phyloP scores from a whole-genome alignment of 1,140 invertebrate genomes.

The Idris sp. region DNA sequence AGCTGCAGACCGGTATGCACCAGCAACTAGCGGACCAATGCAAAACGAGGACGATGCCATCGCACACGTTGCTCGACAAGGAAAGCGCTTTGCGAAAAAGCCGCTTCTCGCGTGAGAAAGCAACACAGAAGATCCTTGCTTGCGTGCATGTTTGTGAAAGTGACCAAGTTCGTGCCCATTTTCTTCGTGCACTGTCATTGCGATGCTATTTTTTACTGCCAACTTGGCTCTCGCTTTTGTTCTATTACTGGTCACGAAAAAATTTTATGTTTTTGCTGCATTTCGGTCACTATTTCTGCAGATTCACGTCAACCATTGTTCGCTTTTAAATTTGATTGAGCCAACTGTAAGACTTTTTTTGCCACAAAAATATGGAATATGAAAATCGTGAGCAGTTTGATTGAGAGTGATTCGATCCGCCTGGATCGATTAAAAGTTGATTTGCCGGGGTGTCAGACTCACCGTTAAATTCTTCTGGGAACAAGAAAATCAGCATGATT shows the following conservation, averaged over 20 bases:
- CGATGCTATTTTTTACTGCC: slow-evolving; percentile 29
- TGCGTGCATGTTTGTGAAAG: slow-evolving; percentile 15
- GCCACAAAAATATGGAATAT: slow-evolving; percentile 11
- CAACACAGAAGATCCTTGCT: neutral
- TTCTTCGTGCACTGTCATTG: slow-evolving; percentile 36
- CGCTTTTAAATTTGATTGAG: slow-evolving; percentile 22
- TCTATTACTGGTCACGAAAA: slow-evolving; percentile 6
- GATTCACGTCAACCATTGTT: slow-evolving; percentile 39
- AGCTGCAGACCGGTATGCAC: slow-evolving; percentile 50
- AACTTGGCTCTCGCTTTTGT: slow-evolving; percentile 22
- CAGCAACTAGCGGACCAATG: slow-evolving; percentile 32
- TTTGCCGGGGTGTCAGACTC: slow-evolving; percentile 28
- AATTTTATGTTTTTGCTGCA: neutral
- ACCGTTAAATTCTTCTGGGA: slow-evolving; percentile 19
- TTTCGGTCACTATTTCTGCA: slow-evolving; percentile 45
- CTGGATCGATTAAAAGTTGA: slow-evolving; percentile 36
- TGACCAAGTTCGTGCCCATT: neutral
- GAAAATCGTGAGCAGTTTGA: slow-evolving; percentile 32
- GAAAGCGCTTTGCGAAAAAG: slow-evolving; percentile 20
- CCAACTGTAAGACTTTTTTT: slow-evolving; percentile 25
- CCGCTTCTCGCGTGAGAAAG: slow-evolving; percentile 39
- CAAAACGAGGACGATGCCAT: slow-evolving; percentile 55
- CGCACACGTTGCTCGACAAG: slow-evolving; percentile 37
- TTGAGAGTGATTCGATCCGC: slow-evolving; percentile 48
- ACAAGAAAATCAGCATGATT: slow-evolving; percentile 12